Conservation (phyloP, 2,797 vertebrate species). For the Scyliorhinus canicula region DNA sequence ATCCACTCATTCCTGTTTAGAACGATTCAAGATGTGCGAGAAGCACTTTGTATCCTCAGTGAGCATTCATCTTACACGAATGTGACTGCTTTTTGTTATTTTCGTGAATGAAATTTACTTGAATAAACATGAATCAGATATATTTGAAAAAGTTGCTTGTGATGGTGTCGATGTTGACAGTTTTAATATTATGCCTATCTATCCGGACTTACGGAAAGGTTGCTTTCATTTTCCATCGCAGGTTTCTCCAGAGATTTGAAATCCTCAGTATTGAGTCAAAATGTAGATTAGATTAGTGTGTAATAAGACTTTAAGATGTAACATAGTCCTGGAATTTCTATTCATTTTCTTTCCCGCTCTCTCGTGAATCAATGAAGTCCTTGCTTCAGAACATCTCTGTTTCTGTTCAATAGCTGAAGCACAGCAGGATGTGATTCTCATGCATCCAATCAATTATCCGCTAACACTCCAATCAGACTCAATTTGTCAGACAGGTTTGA, state of each 20-base stretch:
- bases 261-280: neutral
- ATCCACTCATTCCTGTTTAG: neutral
- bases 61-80: neutral
- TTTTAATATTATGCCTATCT: neutral
- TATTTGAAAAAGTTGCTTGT: neutral
- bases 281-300: neutral
- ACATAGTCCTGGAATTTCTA: neutral
- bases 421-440: neutral
- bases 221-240: neutral
- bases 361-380: neutral
- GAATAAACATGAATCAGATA: neutral
- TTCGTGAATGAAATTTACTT: neutral
- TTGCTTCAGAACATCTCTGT: neutral
- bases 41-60: neutral
- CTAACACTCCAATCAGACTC: neutral
- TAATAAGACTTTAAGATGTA: neutral
- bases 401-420: neutral
- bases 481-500: neutral
- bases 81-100: slow-evolving; percentile 7
- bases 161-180: neutral
- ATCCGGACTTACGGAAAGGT: neutral
- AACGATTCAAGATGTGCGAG: neutral
- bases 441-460: neutral
- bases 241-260: neutral
- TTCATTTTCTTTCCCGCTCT: neutral